These are phyloP conservation scores for Drosophila yakuba DNA, from an alignment of 1,140 invertebrate species.

Conservation along the genomic window DNA sequence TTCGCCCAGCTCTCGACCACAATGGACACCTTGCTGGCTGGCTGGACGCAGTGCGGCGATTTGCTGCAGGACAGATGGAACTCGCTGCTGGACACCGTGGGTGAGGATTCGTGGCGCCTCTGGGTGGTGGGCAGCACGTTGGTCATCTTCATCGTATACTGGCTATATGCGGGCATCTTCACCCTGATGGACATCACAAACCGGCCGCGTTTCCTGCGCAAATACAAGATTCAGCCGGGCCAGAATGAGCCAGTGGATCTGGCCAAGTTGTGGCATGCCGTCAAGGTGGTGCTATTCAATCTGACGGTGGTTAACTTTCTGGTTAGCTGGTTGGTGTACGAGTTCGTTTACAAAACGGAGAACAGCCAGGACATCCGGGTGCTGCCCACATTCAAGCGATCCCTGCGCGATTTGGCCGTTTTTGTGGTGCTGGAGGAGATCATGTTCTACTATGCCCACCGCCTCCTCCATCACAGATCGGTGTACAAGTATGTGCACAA, in stretches of 20 bases:
- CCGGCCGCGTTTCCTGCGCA: slow-evolving; percentile 88
- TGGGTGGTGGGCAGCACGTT: slow-evolving; percentile 87
- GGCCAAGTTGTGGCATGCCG: slow-evolving; percentile 84
- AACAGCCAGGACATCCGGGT: slow-evolving; percentile 85
- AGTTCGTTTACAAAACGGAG: slow-evolving; percentile 86
- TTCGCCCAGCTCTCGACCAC: slow-evolving; percentile 2
- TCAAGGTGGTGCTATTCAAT: slow-evolving; percentile 91
- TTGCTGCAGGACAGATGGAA: slow-evolving; percentile 51
- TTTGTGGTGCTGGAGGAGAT: slow-evolving; percentile 92
- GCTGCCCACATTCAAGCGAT: slow-evolving; percentile 92
- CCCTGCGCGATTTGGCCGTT: slow-evolving; percentile 89
- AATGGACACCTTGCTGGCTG: slow-evolving; percentile 30
- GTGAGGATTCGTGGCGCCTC: slow-evolving; percentile 87
- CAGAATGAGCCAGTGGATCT: slow-evolving; percentile 90
- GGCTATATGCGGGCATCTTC: slow-evolving; percentile 90
- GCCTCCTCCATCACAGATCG: slow-evolving; percentile 90
- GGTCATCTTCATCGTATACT: slow-evolving; percentile 89
- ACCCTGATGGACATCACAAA: slow-evolving; percentile 90
- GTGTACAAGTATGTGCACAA: slow-evolving; percentile 94
- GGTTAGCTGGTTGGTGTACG: slow-evolving; percentile 86
- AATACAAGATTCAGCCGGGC: slow-evolving; percentile 93
- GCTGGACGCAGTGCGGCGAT: slow-evolving; percentile 56
- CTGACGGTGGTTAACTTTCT: slow-evolving; percentile 90
- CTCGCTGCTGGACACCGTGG: slow-evolving; percentile 55
- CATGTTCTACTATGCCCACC: slow-evolving; percentile 94